Evolutionary conservation across 2,797 vertebrate genomes (phyloP).

Genomic region (Acrocephalus scirpaceus): DNA sequence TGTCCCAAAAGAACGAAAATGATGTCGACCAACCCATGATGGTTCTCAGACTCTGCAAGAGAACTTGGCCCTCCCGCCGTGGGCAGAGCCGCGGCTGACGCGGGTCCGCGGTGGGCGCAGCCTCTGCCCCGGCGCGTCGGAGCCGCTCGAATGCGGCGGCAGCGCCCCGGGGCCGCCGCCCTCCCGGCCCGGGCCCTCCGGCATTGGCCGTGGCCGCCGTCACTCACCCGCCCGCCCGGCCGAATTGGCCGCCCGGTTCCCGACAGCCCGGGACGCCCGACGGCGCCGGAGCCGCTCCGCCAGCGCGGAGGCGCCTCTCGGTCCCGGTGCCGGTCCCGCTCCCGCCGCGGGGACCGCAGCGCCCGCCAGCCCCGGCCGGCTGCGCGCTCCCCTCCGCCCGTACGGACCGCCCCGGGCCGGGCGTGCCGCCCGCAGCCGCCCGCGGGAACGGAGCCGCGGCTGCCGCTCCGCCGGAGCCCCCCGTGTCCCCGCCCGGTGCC

Average conservation of each 20-base stretch:
- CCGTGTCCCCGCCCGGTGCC: not conserved
- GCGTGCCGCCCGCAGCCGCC: not conserved
- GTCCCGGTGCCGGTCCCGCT: not conserved
- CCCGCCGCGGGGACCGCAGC: not conserved
- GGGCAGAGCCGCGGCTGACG: not conserved
- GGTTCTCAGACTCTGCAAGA: fast-evolving
- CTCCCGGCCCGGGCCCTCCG: not conserved
- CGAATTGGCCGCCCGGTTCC: not conserved
- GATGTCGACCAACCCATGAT: fast-evolving
- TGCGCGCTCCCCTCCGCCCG: not conserved
- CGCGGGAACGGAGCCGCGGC: not conserved
- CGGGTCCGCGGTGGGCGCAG: fast-evolving
- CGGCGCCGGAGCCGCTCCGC: not conserved
- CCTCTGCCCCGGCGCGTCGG: not conserved
- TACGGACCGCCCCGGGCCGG: not conserved
- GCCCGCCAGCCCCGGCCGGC: not conserved
- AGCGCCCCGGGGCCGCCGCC: not conserved
- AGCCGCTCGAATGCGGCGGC: not conserved
- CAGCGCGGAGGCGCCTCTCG: not conserved
- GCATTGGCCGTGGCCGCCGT: not conserved
- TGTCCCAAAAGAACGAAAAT: not conserved
- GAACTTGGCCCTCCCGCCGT: no score
- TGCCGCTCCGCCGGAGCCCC: not conserved
- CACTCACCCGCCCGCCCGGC: not conserved
- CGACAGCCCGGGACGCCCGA: conserved; percentile 70